Base-by-base conservation (phyloP, 2,113 vertebrate species). In the Oenanthe melanoleuca region DNA sequence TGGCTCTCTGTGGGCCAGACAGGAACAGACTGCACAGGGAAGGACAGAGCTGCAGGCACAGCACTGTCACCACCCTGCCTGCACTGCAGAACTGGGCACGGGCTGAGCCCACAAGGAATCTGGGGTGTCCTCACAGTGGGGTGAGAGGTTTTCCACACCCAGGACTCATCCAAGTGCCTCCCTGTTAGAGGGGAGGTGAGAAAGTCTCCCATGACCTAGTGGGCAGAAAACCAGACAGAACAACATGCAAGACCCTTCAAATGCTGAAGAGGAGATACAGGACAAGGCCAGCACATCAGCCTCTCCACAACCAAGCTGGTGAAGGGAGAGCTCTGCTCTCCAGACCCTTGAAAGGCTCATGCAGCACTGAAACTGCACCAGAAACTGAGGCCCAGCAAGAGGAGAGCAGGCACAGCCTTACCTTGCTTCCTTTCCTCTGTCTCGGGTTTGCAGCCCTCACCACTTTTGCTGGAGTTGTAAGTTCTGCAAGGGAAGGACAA, bases 401-500 rank as follows among this genome's bases (percentile, higher is more conserved):
- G 16, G 25, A 19, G 10, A 53, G 55, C 40, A 67, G 50, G 17
- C 31, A 66, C 8, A 45, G 60, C n/a, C 96, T 94, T 98, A 99
- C 99, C 99, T 99, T 99, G 97, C 98, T 99, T 97, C 99, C 99
- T 57, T 99, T 99, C 56, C 99, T 97, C 80, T 98, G 95, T 92
- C 98, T 98, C 0, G 98, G 98, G 95, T 98, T 98, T 33, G 99
- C 99, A 42, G 99, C 99, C 96, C 97, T 98, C 94, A 99, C 99
- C 96, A 99, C 99, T 95, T 99, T 99, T 2, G 99, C 98, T 12
- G 99, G 99, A 57, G 97, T 98, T 21, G 98, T 98, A 61, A 98
- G 97, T 88, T 99, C 99, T 99, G 97, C 83, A 87, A 95, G 26
- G 96, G 70, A 31, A 96, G 65, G 33, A 96, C 84, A 97, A 71